A percentile compares a stretch with the other conserved stretches of the same genome.
These are phyloP conservation scores for Diarsia mendica DNA, from an alignment of 2,888 invertebrate genomes.

Conservation along the genomic window DNA sequence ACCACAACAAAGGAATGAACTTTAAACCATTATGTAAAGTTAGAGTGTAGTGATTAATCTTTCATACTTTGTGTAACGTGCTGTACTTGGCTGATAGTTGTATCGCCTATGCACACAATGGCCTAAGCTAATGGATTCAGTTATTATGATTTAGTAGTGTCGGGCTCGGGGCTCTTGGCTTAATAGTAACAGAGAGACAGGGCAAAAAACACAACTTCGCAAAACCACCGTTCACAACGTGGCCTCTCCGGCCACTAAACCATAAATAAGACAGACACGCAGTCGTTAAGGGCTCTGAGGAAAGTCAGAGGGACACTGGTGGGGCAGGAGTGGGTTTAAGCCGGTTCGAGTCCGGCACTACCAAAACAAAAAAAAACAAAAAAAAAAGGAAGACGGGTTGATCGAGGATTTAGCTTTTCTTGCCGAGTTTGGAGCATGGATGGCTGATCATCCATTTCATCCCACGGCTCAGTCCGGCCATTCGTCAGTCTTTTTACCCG, in stretches of 20 bases:
- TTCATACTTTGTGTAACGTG: slow-evolving; percentile 4
- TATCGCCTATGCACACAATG: slow-evolving; percentile 9
- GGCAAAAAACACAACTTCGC: too few relatives aligned
- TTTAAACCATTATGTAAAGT: slow-evolving; percentile 47
- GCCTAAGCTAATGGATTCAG: not conserved
- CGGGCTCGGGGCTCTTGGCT: not conserved
- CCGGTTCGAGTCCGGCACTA: too few relatives aligned
- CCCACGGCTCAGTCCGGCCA: too few relatives aligned
- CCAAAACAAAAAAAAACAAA: too few relatives aligned
- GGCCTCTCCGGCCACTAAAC: too few relatives aligned
- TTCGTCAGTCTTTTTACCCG: too few relatives aligned
- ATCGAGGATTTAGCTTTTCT: not conserved
- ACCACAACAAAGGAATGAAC: slow-evolving; percentile 58
- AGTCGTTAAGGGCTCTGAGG: too few relatives aligned
- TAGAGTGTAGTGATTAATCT: slow-evolving; percentile 48
- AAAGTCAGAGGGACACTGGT: too few relatives aligned
- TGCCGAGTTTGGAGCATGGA: not conserved
- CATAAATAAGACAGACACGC: too few relatives aligned
- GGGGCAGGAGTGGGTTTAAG: too few relatives aligned
- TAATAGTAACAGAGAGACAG: not conserved
- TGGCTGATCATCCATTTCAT: not conserved
- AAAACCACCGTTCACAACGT: too few relatives aligned
- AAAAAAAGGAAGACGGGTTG: too few relatives aligned
- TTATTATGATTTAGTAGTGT: not conserved
- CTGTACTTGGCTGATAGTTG: slow-evolving; percentile 6